A percentile compares a stretch with the other conserved stretches of the same genome.
Conservation (phyloP, 1,140 invertebrate genomes). For the Polypedilum vanderplanki region DNA sequence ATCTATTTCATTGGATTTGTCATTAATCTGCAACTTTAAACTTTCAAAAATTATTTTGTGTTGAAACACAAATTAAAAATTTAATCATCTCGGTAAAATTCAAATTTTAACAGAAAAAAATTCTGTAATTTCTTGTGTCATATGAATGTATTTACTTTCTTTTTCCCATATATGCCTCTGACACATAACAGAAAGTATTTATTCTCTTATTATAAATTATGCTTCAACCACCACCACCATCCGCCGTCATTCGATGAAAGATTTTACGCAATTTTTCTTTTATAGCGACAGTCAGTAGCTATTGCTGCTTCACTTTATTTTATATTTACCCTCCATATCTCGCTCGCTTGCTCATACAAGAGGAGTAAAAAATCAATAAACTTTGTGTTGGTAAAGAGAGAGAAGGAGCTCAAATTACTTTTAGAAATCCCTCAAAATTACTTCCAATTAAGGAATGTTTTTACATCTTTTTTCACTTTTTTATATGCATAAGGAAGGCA, state of each 20-base stretch:
- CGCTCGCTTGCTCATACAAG: not conserved
- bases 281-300: not conserved
- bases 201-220: constrained; percentile 14
- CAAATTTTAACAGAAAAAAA: too few species aligned
- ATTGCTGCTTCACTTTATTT: too few species aligned
- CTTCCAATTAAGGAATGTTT: constrained; percentile 26
- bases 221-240: not conserved
- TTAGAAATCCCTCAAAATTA: constrained; percentile 16
- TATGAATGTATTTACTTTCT: not conserved
- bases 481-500: not conserved
- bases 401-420: constrained; percentile 23
- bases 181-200: not conserved
- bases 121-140: too few species aligned
- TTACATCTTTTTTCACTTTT: not conserved
- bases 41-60: too few species aligned
- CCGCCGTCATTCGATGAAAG: not conserved
- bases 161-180: too few species aligned
- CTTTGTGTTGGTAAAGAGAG: not conserved
- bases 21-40: too few species aligned
- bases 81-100: too few species aligned
- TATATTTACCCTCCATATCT: too few species aligned
- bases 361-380: constrained; percentile 7
- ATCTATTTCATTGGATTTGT: too few species aligned
- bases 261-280: constrained; percentile 14
- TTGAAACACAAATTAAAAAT: too few species aligned